Evolutionary conservation across 92 coral and sea anemone species (phyloP).

Genomic region (Phenganax marumi): DNA sequence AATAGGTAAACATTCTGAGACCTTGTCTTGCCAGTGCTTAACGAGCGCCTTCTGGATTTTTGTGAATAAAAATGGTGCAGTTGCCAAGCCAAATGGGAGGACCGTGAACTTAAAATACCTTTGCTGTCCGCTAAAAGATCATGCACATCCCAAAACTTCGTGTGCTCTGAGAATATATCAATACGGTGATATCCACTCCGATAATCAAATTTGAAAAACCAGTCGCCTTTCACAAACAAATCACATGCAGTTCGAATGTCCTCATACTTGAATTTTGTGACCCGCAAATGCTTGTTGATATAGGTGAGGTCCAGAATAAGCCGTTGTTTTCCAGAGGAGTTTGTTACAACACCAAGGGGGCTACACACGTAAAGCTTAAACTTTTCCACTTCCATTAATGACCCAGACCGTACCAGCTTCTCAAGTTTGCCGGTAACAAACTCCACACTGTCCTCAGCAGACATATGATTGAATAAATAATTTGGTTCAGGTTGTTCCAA

Average conservation of each 20-base stretch:
- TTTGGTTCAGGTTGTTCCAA: too few species aligned
- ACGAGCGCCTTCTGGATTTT: too few species aligned
- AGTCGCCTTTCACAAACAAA: conserved; percentile 36
- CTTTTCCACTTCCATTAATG: conserved; percentile 41
- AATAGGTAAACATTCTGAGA: too few species aligned
- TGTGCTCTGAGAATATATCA: conserved; percentile 53
- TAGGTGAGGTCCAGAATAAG: conserved; percentile 50
- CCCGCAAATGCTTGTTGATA: conserved; percentile 46
- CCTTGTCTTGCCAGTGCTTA: too few species aligned
- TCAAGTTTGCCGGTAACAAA: conserved; percentile 48
- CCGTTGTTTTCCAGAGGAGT: conserved; percentile 42
- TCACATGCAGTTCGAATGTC: conserved; percentile 48
- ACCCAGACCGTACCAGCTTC: conserved; percentile 42
- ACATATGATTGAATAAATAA: conserved; percentile 25
- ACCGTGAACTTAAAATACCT: conserved; percentile 56
- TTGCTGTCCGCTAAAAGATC: conserved; percentile 1
- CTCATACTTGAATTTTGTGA: conserved; percentile 47
- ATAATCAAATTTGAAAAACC: conserved; percentile 48
- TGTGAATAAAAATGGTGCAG: conserved; percentile 52
- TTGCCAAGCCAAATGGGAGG: conserved; percentile 60
- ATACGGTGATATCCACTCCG: conserved; percentile 58
- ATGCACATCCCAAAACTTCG: conserved; percentile 47
- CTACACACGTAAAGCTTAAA: conserved; percentile 45
- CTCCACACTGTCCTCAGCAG: conserved; percentile 41
- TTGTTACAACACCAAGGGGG: conserved; percentile 50